A percentile compares a stretch with the other conserved stretches of the same genome.
Conservation (phyloP, 1,140 invertebrate genomes). For the Scaptomyza hsui region DNA sequence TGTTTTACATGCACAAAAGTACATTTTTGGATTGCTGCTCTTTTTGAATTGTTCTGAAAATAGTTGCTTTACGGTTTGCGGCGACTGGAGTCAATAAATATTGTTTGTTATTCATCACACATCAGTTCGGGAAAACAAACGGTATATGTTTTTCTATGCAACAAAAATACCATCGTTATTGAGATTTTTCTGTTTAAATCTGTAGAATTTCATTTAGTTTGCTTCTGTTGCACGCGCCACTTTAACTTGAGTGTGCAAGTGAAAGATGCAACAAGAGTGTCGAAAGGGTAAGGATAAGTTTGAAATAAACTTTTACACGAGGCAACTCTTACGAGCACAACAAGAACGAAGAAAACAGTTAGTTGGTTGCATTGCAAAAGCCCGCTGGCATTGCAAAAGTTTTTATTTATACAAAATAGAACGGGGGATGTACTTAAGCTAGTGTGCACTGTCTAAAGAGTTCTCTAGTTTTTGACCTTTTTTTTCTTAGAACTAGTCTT, state of each 20-base stretch:
- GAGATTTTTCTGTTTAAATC: constrained; percentile 2
- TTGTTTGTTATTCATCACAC: constrained; percentile 38
- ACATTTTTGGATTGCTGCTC: constrained; percentile 10
- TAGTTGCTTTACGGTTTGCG: constrained; percentile 6
- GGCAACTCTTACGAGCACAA: neutral
- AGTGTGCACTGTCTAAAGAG: neutral
- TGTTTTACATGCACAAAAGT: neutral
- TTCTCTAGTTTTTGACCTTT: neutral
- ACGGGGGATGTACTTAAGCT: neutral
- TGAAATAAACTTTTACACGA: constrained; percentile 41
- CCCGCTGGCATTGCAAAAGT: neutral
- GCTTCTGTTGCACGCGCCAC: neutral
- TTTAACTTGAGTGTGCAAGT: constrained; percentile 12
- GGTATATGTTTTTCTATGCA: constrained; percentile 7
- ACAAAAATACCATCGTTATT: constrained; percentile 7
- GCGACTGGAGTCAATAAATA: constrained; percentile 35
- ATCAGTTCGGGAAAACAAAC: constrained; percentile 21
- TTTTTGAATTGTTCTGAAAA: constrained; percentile 15
- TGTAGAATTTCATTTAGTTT: neutral
- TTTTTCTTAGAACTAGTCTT: neutral
- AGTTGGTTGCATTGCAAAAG: neutral
- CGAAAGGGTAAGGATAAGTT: constrained; percentile 28
- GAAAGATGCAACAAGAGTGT: constrained; percentile 42
- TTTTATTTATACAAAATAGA: neutral
- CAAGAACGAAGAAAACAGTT: neutral